Base-by-base conservation (phyloP, 2,113 vertebrate genomes). In the Leptosomus discolor region DNA sequence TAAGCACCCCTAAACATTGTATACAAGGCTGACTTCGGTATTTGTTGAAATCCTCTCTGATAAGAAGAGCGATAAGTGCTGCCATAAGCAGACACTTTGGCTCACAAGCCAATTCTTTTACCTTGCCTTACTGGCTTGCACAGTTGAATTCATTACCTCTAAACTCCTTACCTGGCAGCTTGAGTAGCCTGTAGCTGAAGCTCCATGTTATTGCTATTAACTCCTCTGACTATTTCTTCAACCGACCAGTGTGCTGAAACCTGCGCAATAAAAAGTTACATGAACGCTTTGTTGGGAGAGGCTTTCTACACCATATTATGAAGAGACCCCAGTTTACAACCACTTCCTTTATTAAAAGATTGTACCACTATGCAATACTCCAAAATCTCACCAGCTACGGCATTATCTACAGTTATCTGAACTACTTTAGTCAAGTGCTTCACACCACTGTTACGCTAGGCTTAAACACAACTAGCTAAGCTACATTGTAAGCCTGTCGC, bases 171-270 rank as follows among this genome's bases (percentile, higher is more conserved):
- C 99, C 99, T 99, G 75, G 98, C 99, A 94, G 99, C 99, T 85
- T 99, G 99, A 30, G 98, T 99, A 80, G 99, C 99, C 92, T 99
- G 98, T 21, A 99, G 97, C 94, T 99, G 99, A 76, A 97, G 82
- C 85, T 99, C 99, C 56, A 95, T 88, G 70, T 97, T 98, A 87
- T 97, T 98, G 61, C 98, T 98, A 43, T 98, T 98, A 77, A 99
- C 97, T 37, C 98, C 98, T 96, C 89, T 97, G 45, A 99, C 97
- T 88, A 99, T 99, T 88, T 99, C 98, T 85, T 99, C 99, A 78
- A 99, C 98, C 68, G 98, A 98, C 99, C 99, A 99, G 63, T 98
- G 99, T 73, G 97, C 97, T 56, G 96, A 97, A 51, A 97, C 96
- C 99, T 99, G 60, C 8, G 90, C 70, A 61, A 67, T 15, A 73